Percentiles rank a stretch among this genome's conserved stretches.
These are phyloP conservation scores for Nowickia ferox DNA, from an alignment of 2,888 invertebrate genomes.

Conservation along the genomic window DNA sequence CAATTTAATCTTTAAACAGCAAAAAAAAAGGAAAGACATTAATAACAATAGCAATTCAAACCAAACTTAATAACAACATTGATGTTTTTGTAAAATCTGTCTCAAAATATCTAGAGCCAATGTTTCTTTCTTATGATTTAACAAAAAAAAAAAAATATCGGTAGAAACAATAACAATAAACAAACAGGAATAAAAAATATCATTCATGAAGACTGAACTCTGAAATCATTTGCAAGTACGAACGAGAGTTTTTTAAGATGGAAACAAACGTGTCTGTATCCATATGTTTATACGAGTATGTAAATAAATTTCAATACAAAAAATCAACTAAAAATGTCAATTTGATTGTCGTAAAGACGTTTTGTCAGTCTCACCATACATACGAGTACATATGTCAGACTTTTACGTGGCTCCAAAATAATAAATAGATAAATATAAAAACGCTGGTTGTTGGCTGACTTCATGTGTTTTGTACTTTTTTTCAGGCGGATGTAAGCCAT, in stretches of 20 bases:
- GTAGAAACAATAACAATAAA: slow-evolving; percentile 46
- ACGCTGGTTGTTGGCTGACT: slow-evolving; percentile 35
- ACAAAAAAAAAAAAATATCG: slow-evolving; percentile 27
- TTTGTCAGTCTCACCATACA: slow-evolving; percentile 22
- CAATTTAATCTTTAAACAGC: slow-evolving; percentile 68
- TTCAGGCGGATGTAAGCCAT: slow-evolving; percentile 66
- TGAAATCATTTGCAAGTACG: slow-evolving; percentile 41
- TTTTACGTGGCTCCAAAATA: slow-evolving; percentile 63
- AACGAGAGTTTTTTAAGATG: background rate
- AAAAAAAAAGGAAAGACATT: slow-evolving; percentile 15
- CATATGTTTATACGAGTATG: slow-evolving; percentile 14
- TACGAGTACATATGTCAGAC: slow-evolving; percentile 26
- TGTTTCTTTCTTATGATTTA: slow-evolving; percentile 21
- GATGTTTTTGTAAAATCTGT: slow-evolving; percentile 62
- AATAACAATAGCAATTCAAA: slow-evolving; percentile 61
- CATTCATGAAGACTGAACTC: slow-evolving; percentile 57
- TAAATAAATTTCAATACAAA: slow-evolving; percentile 7
- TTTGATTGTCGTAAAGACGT: slow-evolving; percentile 34
- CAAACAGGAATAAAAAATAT: slow-evolving; percentile 57
- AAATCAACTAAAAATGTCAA: slow-evolving; percentile 47
- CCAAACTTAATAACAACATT: slow-evolving; percentile 38
- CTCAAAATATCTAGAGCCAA: slow-evolving; percentile 41
- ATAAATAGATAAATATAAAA: slow-evolving; percentile 34
- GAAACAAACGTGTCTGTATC: slow-evolving; percentile 58
- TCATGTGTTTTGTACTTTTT: slow-evolving; percentile 8